Percentiles rank a stretch among this genome's conserved stretches.
Evolutionary conservation across 2,113 vertebrate genomes (phyloP).

Genomic region (Pleuronectes platessa): DNA sequence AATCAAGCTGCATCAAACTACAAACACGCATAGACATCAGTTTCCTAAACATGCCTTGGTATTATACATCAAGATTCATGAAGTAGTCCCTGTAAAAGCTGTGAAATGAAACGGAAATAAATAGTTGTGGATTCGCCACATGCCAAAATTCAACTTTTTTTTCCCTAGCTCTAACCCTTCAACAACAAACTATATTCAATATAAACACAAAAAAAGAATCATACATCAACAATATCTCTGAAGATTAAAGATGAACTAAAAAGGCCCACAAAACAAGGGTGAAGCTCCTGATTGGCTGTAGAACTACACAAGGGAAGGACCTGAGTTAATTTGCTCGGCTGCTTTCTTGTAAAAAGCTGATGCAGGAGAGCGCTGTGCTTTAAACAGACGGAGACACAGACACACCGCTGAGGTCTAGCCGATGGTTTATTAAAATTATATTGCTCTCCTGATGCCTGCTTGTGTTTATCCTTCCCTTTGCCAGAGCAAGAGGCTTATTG

Average conservation of each 20-base stretch:
- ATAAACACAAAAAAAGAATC: too few relatives aligned
- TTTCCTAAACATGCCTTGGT: too few relatives aligned
- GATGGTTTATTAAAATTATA: neutral
- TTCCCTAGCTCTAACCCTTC: too few relatives aligned
- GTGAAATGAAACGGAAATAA: slow-evolving; percentile 20
- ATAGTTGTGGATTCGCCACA: neutral
- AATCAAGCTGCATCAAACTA: too few relatives aligned
- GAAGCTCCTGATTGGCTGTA: too few relatives aligned
- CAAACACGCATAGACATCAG: too few relatives aligned
- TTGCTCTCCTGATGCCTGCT: neutral
- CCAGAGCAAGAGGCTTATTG: neutral
- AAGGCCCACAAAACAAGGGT: neutral
- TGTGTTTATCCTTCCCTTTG: neutral
- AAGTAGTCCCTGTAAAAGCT: neutral
- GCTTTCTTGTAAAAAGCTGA: neutral
- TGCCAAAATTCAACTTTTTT: too few relatives aligned
- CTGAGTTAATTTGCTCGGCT: neutral
- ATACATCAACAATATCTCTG: too few relatives aligned
- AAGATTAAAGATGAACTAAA: neutral
- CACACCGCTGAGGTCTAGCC: neutral
- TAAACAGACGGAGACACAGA: neutral
- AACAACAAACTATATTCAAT: too few relatives aligned
- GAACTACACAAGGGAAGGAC: neutral
- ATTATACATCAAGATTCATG: neutral
- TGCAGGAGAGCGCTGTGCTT: neutral